phyloP scores from a whole-genome alignment of 2,113 vertebrate species.

The Psephotus haematonotus region DNA sequence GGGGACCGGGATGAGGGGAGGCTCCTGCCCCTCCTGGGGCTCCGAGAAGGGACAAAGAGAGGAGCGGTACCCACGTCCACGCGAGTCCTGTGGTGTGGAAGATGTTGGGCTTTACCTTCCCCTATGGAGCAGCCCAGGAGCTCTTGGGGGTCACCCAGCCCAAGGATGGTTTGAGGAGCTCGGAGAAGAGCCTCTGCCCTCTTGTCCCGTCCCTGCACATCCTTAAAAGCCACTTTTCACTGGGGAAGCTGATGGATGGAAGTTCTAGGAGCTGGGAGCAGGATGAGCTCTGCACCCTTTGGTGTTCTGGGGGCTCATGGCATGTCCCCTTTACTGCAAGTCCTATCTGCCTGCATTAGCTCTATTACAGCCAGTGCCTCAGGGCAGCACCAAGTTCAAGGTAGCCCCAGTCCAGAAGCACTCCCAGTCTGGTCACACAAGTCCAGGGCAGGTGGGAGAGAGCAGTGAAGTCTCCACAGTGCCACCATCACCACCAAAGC shows the following conservation, averaged over 20 bases:
- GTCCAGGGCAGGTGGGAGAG: background rate
- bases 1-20: background rate
- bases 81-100: background rate
- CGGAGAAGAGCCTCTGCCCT: background rate
- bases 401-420: background rate
- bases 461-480: background rate
- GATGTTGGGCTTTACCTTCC: background rate
- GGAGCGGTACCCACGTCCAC: background rate
- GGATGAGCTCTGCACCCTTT: fast-evolving
- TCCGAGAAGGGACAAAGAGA: background rate
- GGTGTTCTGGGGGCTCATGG: fast-evolving
- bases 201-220: background rate
- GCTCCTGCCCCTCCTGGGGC: background rate
- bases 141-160: background rate
- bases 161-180: background rate
- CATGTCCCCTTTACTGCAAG: fast-evolving
- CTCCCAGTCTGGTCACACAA: fast-evolving
- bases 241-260: background rate
- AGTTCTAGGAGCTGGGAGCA: background rate
- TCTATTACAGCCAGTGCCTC: background rate
- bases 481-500: background rate
- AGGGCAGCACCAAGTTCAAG: background rate
- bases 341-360: background rate
- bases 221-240: fast-evolving
- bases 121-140: background rate